These are phyloP conservation scores for Dreissena polymorpha DNA, from an alignment of 1,140 invertebrate species.

Conservation along the genomic window DNA sequence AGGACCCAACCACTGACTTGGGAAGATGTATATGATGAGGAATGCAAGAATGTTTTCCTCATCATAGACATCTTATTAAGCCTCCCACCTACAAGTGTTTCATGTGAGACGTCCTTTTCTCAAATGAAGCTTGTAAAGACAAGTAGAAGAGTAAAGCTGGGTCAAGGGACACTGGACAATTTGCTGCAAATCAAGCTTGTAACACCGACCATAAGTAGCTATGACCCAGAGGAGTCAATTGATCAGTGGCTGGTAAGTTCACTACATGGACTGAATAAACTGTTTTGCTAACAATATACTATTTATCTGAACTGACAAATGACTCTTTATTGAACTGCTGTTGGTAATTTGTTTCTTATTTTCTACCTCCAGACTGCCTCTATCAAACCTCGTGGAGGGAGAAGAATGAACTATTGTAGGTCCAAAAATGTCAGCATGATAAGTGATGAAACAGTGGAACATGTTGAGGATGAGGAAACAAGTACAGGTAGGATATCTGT, in stretches of 20 bases:
- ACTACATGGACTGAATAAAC: background rate
- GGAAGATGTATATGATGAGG: conserved; percentile 1
- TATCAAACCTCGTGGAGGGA: no score
- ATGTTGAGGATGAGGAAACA: no score
- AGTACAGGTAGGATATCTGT: no score
- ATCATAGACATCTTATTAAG: conserved; percentile 7
- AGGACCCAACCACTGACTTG: background rate
- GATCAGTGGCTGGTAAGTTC: conserved; percentile 37
- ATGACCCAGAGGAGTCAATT: conserved; percentile 15
- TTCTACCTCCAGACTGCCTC: no score
- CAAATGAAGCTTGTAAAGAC: conserved; percentile 15
- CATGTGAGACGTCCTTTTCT: conserved; percentile 15
- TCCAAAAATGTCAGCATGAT: no score
- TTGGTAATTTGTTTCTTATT: no score
- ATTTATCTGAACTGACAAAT: no score
- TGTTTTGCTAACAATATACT: no score
- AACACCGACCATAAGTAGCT: background rate
- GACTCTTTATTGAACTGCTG: no score
- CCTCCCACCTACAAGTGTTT: conserved; percentile 17
- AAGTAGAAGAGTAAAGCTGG: background rate
- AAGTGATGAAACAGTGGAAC: no score
- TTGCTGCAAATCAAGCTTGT: conserved; percentile 1
- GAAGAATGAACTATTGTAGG: no score
- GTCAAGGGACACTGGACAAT: background rate
- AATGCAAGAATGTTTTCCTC: background rate